Evolutionary conservation across 2,888 invertebrate genomes (phyloP), one percentile per base, ranked within the genome.

Genomic region (Cremastinae sp.): DNA sequence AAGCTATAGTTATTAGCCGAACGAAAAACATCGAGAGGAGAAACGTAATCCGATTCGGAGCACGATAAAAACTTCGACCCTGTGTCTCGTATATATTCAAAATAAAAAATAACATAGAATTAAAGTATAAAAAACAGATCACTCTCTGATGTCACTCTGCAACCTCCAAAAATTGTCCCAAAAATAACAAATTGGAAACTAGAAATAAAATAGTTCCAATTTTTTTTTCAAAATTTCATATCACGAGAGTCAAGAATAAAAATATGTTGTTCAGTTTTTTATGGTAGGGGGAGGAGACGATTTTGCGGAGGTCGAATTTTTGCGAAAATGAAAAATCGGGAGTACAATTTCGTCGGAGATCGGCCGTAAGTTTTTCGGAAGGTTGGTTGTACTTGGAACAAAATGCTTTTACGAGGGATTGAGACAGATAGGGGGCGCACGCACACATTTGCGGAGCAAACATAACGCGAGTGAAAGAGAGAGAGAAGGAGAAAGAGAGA

Each of bases 321-420:
- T 2, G 2, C 41, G 43, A 10, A 45, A 18, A 16, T 1, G 43
- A 12, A n/a, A 53, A 43, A 53, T 12, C 41, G 22, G 1, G 9
- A 22, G 10, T 18, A 35, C 55, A 35, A 45, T 28, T 28, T 55
- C 12, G 41, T 41, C 10, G 9, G n/a, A 51, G 37, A 51, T 8
- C 14, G 37, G 12, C n/a, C 35, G 28, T 28, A 28, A 28, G 28
- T 28, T 28, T 12, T 9, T 35, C 5, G 12, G 2, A 37, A 18
- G 51, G 39, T n/a, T 16, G 14, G 43, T 45, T 73, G 77, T 74
- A 65, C 70, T 77, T 47, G 78, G 79, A 75, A 80, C 80, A 78
- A 79, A 80, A 80, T 77, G 76, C 70, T 78, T 82, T 81, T 78
- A 81, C 80, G 82, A 83, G 71, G 55, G 43, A 61, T 45, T 37